A percentile compares a stretch with the other conserved stretches of the same genome.
These are phyloP conservation scores for Alloscopus bannaensis DNA, from an alignment of 2,888 invertebrate genomes.

Conservation along the genomic window DNA sequence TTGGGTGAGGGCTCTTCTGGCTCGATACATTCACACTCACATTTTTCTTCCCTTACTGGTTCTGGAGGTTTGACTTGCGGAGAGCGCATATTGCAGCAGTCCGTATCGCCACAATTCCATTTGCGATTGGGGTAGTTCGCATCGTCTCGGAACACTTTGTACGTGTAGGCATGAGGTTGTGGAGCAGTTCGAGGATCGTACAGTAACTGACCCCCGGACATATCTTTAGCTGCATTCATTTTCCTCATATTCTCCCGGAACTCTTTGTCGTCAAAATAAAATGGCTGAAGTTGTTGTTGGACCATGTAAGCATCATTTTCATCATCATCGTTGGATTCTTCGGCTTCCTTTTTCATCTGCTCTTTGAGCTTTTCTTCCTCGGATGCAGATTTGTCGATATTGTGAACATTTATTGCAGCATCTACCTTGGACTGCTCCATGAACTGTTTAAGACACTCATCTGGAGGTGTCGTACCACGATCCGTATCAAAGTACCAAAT, in stretches of 20 bases:
- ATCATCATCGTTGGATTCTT: conserved; percentile 39
- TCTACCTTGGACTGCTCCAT: conserved; percentile 59
- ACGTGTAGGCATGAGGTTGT: conserved; percentile 67
- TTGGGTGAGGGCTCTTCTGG: conserved; percentile 22
- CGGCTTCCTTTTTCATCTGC: conserved; percentile 28
- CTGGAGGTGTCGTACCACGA: conserved; percentile 44
- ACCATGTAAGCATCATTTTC: conserved; percentile 21
- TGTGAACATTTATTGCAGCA: conserved; percentile 63
- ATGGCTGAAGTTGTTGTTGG: conserved; percentile 25
- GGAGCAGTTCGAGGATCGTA: conserved; percentile 67
- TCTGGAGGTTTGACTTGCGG: conserved; percentile 11
- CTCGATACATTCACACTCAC: conserved; percentile 57
- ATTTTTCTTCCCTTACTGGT: background rate
- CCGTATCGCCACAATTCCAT: conserved; percentile 68
- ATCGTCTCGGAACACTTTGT: conserved; percentile 59
- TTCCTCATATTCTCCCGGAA: conserved; percentile 23
- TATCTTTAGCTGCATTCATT: conserved; percentile 23
- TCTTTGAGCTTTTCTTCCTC: conserved; percentile 49
- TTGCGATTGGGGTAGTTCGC: conserved; percentile 67
- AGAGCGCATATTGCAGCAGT: conserved; percentile 56
- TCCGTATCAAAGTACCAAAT: conserved; percentile 71
- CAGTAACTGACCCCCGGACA: conserved; percentile 45
- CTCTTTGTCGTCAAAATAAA: conserved; percentile 25
- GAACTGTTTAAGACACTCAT: conserved; percentile 45
- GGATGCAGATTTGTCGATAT: conserved; percentile 56